These are phyloP conservation scores for Ovis aries DNA, from an alignment of 2,113 vertebrate species.

Conservation along the genomic window DNA sequence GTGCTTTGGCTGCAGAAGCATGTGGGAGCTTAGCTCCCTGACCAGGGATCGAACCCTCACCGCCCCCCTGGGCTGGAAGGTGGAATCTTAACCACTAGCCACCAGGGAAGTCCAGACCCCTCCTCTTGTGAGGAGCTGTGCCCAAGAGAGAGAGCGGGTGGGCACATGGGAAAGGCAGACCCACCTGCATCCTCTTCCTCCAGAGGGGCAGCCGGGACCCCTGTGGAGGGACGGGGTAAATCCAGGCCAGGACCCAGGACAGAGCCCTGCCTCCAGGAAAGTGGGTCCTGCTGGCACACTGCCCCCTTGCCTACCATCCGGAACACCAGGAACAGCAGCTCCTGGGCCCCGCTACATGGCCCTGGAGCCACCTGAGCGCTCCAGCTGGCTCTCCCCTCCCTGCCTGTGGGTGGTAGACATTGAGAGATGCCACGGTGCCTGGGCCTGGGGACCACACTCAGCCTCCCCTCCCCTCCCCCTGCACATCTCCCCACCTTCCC, in stretches of 20 bases:
- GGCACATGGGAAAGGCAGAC: accelerated
- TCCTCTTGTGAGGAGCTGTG: too few relatives aligned
- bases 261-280: too few relatives aligned
- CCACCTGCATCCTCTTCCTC: background rate
- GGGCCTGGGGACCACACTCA: background rate
- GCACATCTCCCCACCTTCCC: background rate
- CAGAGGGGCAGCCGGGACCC: background rate
- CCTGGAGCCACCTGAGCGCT: background rate
- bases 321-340: accelerated
- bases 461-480: too few relatives aligned
- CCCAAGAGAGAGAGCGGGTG: background rate
- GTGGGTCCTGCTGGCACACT: background rate
- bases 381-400: accelerated
- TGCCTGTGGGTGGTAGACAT: background rate
- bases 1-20: background rate
- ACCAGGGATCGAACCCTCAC: background rate
- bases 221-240: background rate
- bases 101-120: background rate
- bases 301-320: background rate
- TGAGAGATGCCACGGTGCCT: background rate
- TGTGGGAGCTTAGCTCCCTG: background rate
- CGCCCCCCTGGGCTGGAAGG: background rate
- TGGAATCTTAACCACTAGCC: background rate
- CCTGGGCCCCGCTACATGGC: background rate
- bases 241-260: background rate